These are phyloP conservation scores for Drosophila persimilis DNA, from an alignment of 1,140 invertebrate species.

Conservation along the genomic window DNA sequence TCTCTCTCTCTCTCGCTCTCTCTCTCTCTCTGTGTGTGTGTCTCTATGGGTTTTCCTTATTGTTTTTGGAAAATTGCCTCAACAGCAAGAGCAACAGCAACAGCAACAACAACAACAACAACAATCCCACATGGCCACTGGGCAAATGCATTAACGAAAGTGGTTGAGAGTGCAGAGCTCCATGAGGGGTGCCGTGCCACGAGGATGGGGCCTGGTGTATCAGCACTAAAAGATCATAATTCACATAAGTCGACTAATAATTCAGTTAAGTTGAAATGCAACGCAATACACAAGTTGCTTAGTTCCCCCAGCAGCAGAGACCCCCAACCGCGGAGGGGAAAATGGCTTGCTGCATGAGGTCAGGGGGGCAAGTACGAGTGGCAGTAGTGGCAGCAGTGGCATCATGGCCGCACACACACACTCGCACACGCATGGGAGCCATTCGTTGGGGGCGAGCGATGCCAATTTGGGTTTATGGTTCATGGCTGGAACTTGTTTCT, in stretches of 20 bases:
- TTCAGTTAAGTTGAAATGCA: conserved; percentile 79
- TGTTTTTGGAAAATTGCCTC: conserved; percentile 66
- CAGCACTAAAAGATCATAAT: conserved; percentile 80
- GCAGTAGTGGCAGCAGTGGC: no score
- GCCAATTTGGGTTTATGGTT: conserved; percentile 44
- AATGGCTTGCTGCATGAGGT: not conserved
- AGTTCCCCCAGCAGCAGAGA: conserved; percentile 6
- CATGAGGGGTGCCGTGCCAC: not conserved
- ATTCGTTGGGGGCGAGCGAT: conserved; percentile 18
- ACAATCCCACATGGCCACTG: conserved; percentile 78
- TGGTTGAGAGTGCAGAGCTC: conserved; percentile 45
- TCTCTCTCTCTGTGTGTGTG: no score
- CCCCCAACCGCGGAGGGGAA: not conserved
- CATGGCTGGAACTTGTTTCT: conserved; percentile 12
- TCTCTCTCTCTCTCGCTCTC: no score
- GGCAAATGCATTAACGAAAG: conserved; percentile 81
- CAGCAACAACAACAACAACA: conserved; percentile 27
- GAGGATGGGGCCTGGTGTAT: conserved; percentile 40
- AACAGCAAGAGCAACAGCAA: conserved; percentile 14
- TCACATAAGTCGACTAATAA: conserved; percentile 80
- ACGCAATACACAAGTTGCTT: conserved; percentile 53
- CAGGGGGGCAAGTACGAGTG: conserved; percentile 15
- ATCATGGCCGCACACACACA: not conserved
- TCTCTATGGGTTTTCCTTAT: conserved; percentile 47
- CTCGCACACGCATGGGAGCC: conserved; percentile 24